phyloP scores from a whole-genome alignment of 1,140 invertebrate genomes.

The Varroa destructor region DNA sequence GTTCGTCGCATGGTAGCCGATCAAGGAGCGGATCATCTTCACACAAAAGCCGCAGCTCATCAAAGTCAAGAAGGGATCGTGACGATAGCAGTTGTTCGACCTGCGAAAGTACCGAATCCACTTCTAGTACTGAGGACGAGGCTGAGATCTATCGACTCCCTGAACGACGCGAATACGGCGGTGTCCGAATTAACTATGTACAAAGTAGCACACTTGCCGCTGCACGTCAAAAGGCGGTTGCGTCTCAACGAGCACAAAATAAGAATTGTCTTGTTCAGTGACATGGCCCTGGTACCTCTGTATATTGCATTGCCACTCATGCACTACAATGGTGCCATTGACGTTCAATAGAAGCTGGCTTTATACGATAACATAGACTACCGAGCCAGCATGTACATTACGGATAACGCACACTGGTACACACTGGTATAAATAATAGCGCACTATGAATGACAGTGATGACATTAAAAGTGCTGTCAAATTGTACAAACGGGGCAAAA shows the following conservation, averaged over 20 bases:
- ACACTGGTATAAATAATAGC: no score
- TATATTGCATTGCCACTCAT: slow-evolving; percentile 37
- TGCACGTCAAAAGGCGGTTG: slow-evolving; percentile 35
- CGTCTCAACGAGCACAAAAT: neutral
- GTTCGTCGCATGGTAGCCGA: slow-evolving; percentile 18
- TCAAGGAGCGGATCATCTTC: slow-evolving; percentile 17
- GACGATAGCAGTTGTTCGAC: slow-evolving; percentile 55
- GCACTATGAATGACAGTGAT: no score
- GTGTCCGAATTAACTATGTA: slow-evolving; percentile 69
- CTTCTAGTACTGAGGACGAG: slow-evolving; percentile 54
- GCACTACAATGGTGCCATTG: no score
- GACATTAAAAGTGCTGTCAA: no score
- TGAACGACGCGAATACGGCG: slow-evolving; percentile 54
- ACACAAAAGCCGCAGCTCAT: slow-evolving; percentile 1
- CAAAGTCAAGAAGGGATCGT: slow-evolving; percentile 24
- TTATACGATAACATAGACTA: no score
- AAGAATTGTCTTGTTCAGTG: slow-evolving; percentile 34
- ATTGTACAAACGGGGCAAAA: no score
- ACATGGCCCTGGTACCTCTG: slow-evolving; percentile 45
- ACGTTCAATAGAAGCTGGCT: no score
- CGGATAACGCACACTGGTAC: no score
- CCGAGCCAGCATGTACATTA: no score
- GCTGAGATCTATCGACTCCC: slow-evolving; percentile 62
- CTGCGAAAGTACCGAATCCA: slow-evolving; percentile 49
- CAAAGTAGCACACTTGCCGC: slow-evolving; percentile 68